Evolutionary conservation across 2,888 invertebrate genomes (phyloP).

Genomic region (Mongoloraphidia duomilia): DNA sequence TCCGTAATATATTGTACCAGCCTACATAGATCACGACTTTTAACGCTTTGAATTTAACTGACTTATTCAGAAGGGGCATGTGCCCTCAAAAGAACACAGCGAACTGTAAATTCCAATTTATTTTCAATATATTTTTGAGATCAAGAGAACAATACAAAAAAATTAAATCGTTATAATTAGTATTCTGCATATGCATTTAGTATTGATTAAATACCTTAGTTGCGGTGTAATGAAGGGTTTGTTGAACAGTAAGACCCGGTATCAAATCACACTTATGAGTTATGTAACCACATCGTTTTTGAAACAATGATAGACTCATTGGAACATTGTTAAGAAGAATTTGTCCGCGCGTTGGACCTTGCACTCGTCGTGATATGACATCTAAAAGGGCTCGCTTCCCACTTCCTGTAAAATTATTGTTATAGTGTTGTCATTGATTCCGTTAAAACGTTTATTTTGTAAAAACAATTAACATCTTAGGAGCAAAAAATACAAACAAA

Average conservation of each 20-base stretch:
- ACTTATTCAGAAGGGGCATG: no score
- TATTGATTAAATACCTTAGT: conserved; percentile 42
- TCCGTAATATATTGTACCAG: no score
- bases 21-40: no score
- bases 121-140: no score
- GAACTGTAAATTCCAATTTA: no score
- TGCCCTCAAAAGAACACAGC: no score
- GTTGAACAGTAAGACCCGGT: conserved; percentile 76
- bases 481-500: neutral
- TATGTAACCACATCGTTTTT: conserved; percentile 77
- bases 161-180: no score
- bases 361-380: conserved; percentile 71
- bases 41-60: no score
- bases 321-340: conserved; percentile 80
- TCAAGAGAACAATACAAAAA: no score
- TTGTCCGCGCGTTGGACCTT: conserved; percentile 73
- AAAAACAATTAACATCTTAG: conserved; percentile 3
- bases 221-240: conserved; percentile 68
- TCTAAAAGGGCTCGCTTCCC: conserved; percentile 90
- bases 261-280: conserved; percentile 74
- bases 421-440: neutral
- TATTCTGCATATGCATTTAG: no score
- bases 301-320: conserved; percentile 65
- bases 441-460: neutral
- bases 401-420: conserved; percentile 47